Base-by-base conservation (phyloP, 2,797 vertebrate genomes). In the Bothrops alternatus region DNA sequence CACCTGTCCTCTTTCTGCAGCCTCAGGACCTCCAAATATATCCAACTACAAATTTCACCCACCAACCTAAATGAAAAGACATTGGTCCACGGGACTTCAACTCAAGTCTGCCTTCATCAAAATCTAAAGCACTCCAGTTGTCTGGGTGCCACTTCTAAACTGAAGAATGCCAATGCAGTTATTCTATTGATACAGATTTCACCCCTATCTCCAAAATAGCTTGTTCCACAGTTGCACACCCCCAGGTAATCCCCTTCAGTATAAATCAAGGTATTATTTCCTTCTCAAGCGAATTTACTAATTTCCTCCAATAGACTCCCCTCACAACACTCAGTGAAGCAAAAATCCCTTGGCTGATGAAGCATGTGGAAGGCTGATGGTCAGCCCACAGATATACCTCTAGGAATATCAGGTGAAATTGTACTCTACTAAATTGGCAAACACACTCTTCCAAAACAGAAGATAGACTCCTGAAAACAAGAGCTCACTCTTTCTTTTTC, bases 41-140 rank as follows among this genome's bases (percentile, higher is more conserved):
- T 0, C 28, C 20, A 50, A 37, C 32, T 69, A 55, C n/a, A 69
- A 69, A 69, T 3, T 12, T 55, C 23, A 47, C 73, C 42, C 20
- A 82, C 20, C 73, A 12, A 12, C 20, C 20, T 47, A 47, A 47
- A 25, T 25, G 37, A 12, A 82, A 82, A 47, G 20, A 47, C 37
- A 42, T 82, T 10, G 1, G 73, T 78, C 37, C 18, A 23, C 1
- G 8, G 20, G 73, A 78, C 73, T 42, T 42, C 23, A 25, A 12
- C 37, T 78, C 53, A 26, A 3, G 28, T 73, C 7, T 18, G 13
- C 6, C 26, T 50, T 28, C 93, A 55, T 53, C 20, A 12, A 26
- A 1, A 32, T 2, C 6, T 25, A 37, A 0, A 57, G n/a, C 26
- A n/a, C 0, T 0, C 42, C 25, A 2, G 73, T n/a, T 23, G 6